Conservation (phyloP, 2,888 invertebrate genomes). For the Hedya salicella region DNA sequence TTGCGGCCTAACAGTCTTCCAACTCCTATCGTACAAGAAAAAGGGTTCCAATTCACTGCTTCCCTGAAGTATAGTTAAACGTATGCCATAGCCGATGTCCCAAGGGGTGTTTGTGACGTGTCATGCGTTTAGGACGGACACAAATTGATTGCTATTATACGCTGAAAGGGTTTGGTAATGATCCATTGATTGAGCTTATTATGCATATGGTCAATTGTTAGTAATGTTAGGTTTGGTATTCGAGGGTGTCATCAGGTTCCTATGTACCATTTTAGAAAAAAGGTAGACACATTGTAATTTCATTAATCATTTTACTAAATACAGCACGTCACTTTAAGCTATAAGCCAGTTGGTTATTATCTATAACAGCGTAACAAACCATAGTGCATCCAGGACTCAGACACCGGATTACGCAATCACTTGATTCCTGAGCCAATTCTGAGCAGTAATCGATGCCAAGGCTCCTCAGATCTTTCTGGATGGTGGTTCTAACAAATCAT, state of each 20-base stretch:
- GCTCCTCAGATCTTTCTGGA: too few relatives aligned
- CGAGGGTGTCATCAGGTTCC: conserved; percentile 4
- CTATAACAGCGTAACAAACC: too few relatives aligned
- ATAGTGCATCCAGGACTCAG: too few relatives aligned
- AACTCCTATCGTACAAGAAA: background rate
- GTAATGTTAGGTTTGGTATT: conserved; percentile 20
- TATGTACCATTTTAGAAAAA: background rate
- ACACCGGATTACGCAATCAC: too few relatives aligned
- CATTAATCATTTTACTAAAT: background rate
- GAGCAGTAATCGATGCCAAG: too few relatives aligned
- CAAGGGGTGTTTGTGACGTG: conserved; percentile 65
- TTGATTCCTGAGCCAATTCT: too few relatives aligned
- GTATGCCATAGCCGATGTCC: conserved; percentile 43
- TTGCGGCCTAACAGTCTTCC: background rate
- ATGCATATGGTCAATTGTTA: conserved; percentile 31
- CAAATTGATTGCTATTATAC: conserved; percentile 80
- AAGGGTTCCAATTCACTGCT: background rate
- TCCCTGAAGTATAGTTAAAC: conserved; percentile 34
- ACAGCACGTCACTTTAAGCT: too few relatives aligned
- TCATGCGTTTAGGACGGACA: conserved; percentile 68
- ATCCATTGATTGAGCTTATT: conserved; percentile 33
- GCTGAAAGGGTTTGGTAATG: conserved; percentile 53
- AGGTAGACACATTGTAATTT: background rate
- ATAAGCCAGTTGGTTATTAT: too few relatives aligned
- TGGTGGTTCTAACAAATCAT: too few relatives aligned